A percentile compares a stretch with the other conserved stretches of the same genome.
These are phyloP conservation scores for Maniola hyperantus DNA, from an alignment of 2,888 invertebrate species.

Conservation along the genomic window DNA sequence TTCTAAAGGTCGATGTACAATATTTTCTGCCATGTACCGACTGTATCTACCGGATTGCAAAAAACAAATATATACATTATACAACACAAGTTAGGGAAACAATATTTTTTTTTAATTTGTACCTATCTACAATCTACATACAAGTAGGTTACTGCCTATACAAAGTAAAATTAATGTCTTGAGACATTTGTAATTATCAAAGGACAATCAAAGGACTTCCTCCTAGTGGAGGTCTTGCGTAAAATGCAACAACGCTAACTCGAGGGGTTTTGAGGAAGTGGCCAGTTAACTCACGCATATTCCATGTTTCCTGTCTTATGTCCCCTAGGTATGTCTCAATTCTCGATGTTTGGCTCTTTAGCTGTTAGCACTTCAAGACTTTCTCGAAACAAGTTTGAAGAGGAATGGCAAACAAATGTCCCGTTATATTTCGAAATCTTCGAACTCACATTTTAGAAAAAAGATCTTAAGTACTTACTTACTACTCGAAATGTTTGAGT, in stretches of 20 bases:
- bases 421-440: slow-evolving; percentile 34
- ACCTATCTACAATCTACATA: no score
- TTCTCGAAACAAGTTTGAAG: slow-evolving; percentile 47
- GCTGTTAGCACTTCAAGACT: slow-evolving; percentile 57
- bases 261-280: slow-evolving; percentile 69
- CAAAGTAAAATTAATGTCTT: slow-evolving; percentile 8
- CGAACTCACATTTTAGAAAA: neutral
- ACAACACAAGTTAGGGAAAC: no score
- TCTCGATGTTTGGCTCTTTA: slow-evolving; percentile 47
- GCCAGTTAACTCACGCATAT: slow-evolving; percentile 74
- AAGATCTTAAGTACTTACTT: neutral
- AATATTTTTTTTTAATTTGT: no score
- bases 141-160: neutral
- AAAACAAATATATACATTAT: no score
- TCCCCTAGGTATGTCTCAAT: slow-evolving; percentile 53
- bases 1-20: no score
- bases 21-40: no score
- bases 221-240: slow-evolving; percentile 43
- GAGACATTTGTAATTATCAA: slow-evolving; percentile 31
- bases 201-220: slow-evolving; percentile 42
- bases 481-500: neutral
- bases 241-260: slow-evolving; percentile 55
- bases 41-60: no score
- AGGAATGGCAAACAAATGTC: slow-evolving; percentile 32
- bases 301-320: slow-evolving; percentile 71